Evolutionary conservation across 2,888 invertebrate genomes (phyloP), one percentile per base, ranked within the genome.

Genomic region (Troides helena): DNA sequence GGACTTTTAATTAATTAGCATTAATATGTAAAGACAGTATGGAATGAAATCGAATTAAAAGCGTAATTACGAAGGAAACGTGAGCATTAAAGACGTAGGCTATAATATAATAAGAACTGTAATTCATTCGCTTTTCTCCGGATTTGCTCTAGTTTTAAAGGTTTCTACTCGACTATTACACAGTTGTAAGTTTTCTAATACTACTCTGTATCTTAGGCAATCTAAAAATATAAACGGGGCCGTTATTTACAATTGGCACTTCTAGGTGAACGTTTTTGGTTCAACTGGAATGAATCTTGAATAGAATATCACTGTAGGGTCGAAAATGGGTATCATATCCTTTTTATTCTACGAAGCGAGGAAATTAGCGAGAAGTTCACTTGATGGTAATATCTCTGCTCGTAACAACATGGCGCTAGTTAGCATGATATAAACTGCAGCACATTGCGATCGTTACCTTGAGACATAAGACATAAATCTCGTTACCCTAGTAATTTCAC

Each of bases 171-270:
- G 62, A 62, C 61, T 60, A 53, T 66, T 62, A 57, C 65, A 70
- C 62, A 66, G 69, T 66, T 70, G 66, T 70, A 70, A 62, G 65
- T 62, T 62, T 66, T 66, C 69, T 66, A 50, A 66, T 58, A 62
- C 66, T 30, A 60, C 65, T 61, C 57, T 59, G 57, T 67, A 64
- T 65, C 64, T 68, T 65, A 17, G 60, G 62, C 25, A 46, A 50
- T 50, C 43, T 59, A 58, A 65, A 65, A 68, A 65, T 66, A 68
- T 46, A 65, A 43, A 43, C 58, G 36, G 39, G 62, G 53, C 63
- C 60, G 25, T 60, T 23, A 60, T 69, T 25, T 50, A 64, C 46
- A 62, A 39, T 8, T 39, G 39, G 10, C 10, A 39, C 39, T 10
- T 39, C 39, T 10, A n/a, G n/a, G 56, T 30, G 30, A 21, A 56